Evolutionary conservation across 1,140 invertebrate species (phyloP), one percentile per base, ranked within the genome.

Genomic region (Heterodera carotae): DNA sequence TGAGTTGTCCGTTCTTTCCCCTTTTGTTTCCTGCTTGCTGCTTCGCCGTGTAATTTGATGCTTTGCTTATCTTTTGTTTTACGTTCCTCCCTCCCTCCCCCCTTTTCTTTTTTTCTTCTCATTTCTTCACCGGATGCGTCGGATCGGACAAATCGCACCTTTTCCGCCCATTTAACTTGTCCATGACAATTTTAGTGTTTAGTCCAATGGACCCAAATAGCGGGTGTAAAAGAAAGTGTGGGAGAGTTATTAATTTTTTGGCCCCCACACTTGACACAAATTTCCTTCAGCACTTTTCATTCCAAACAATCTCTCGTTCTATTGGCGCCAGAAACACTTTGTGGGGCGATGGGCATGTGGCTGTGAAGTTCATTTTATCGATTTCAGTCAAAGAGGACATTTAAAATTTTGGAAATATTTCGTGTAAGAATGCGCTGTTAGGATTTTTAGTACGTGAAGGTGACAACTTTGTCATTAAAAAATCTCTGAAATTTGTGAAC

Each of bases 41-140:
- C 31, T 71, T 29, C 22, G 36, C 33, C 59, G 69, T 33, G 29
- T 71, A 71, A 60, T 36, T 70, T 53, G 69, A 53, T 70, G 69
- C 56, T 70, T 62, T 66, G 18, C 64, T 74, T 74, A 18, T 0
- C 31, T 72, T 56, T 43, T 43, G 39, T 12, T 6, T 43, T 43
- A 6, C 39, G 39, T 53, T 7, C 12, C 0, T 53, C 22, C 18
- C 48, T 0, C 15, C 15, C 48, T 15, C 48, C 48, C 48, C 48
- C 48, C 12, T 22, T 53, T 22, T 7, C 18, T 18, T 22, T 22
- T 18, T 53, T 1, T 18, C 18, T 53, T 53, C 39, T 39, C 12
- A 6, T 6, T 39, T 12, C 39, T n/a, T n/a, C 39, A 12, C 12
- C 39, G 7, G 12, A 39, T 22, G 48, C 48, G 48, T 53, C 48